Percentiles rank a stretch among this genome's conserved stretches.
These are phyloP conservation scores for Oophaga pumilio DNA, from an alignment of 2,113 vertebrate genomes.

Conservation along the genomic window DNA sequence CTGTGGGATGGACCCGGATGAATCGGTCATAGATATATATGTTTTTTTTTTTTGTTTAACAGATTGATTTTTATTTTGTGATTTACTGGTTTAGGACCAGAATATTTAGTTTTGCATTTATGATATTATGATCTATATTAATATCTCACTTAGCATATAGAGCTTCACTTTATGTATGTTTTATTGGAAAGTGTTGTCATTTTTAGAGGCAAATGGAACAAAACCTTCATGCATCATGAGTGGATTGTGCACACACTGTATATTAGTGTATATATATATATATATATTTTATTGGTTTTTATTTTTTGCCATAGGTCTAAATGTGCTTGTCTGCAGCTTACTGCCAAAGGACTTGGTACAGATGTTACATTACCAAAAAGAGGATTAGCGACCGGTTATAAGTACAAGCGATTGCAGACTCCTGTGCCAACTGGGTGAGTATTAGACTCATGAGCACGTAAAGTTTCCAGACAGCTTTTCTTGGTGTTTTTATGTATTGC, in stretches of 20 bases:
- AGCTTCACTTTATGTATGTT: too few relatives aligned
- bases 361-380: slow-evolving; percentile 46
- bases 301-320: slow-evolving; percentile 62
- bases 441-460: neutral
- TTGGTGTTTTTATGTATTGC: neutral
- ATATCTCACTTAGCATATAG: too few relatives aligned
- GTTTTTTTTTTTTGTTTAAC: too few relatives aligned
- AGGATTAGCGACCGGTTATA: slow-evolving; percentile 69
- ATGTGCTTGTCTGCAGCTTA: slow-evolving; percentile 83
- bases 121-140: too few relatives aligned
- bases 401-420: slow-evolving; percentile 77
- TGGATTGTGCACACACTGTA: neutral
- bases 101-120: too few relatives aligned
- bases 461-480: too few relatives aligned
- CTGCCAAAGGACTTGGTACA: slow-evolving; percentile 65
- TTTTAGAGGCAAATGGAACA: too few relatives aligned
- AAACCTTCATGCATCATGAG: neutral
- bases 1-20: too few relatives aligned
- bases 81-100: too few relatives aligned
- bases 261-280: neutral
- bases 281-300: neutral
- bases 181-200: too few relatives aligned
- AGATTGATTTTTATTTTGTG: too few relatives aligned
- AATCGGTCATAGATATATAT: too few relatives aligned
- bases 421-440: slow-evolving; percentile 81